Conservation (phyloP, 2,888 invertebrate species). For the Creontiades dilutus region DNA sequence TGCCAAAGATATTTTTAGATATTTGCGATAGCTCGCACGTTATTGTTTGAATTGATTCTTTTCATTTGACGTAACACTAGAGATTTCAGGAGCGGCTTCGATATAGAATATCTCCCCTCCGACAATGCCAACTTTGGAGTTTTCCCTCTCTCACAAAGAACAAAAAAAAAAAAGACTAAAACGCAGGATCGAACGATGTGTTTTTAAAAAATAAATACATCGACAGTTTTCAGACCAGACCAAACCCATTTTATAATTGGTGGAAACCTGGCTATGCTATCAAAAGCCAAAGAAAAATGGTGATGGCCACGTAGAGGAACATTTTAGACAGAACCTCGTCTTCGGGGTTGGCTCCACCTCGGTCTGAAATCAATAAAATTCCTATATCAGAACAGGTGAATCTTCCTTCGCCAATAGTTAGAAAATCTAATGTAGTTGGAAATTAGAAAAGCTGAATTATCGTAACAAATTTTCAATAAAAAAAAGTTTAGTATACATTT, state of each 20-base stretch:
- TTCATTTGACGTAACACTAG: constrained; percentile 5
- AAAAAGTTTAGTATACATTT: too few relatives aligned
- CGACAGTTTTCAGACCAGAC: constrained; percentile 8
- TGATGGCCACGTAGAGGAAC: constrained; percentile 94
- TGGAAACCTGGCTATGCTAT: constrained; percentile 84
- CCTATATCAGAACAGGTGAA: background rate
- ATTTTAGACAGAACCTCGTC: constrained; percentile 95
- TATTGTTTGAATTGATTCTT: too few relatives aligned
- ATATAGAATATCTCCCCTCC: background rate
- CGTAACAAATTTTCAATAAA: too few relatives aligned
- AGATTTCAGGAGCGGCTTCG: background rate
- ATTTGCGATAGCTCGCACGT: background rate
- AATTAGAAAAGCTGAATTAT: too few relatives aligned
- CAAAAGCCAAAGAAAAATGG: constrained; percentile 94
- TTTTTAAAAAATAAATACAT: constrained; percentile 37
- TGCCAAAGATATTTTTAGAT: background rate
- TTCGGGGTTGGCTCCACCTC: constrained; percentile 91
- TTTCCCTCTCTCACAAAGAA: too few relatives aligned
- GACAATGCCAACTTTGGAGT: background rate
- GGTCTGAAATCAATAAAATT: constrained; percentile 80
- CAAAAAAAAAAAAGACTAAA: too few relatives aligned
- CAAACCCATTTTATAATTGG: constrained; percentile 20
- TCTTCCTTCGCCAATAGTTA: too few relatives aligned
- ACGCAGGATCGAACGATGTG: background rate
- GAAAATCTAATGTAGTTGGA: too few relatives aligned